Evolutionary conservation across 2,113 vertebrate species (phyloP).

Genomic region (Struthio camelus): DNA sequence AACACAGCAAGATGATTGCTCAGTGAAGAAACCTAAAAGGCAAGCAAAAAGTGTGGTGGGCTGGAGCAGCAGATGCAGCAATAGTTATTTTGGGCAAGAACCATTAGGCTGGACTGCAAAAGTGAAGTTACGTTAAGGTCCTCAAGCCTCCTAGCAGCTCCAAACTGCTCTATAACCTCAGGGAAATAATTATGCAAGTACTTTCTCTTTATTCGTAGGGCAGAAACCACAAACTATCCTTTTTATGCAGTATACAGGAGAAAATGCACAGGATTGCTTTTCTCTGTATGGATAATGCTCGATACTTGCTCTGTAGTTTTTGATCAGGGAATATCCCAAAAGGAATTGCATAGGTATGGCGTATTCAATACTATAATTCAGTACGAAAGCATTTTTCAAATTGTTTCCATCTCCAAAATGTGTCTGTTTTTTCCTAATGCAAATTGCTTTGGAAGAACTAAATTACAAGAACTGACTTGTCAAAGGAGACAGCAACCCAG

Average conservation of each 20-base stretch:
- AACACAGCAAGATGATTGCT: background rate
- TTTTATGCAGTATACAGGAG: background rate
- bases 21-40: background rate
- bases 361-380: background rate
- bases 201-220: background rate
- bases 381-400: background rate
- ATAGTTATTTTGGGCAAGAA: background rate
- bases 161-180: background rate
- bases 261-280: background rate
- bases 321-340: background rate
- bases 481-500: background rate
- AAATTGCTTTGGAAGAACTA: background rate
- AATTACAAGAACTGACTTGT: background rate
- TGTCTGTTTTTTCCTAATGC: background rate
- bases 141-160: background rate
- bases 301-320: background rate
- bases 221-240: background rate
- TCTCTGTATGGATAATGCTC: accelerated
- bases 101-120: background rate
- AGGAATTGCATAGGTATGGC: background rate
- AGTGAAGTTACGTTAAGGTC: background rate
- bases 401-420: background rate
- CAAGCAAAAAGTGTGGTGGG: background rate
- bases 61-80: background rate
- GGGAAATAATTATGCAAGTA: background rate